A percentile compares a stretch with the other conserved stretches of the same genome.
Evolutionary conservation across 2,888 invertebrate species (phyloP).

Genomic region (Tipula lateralis): DNA sequence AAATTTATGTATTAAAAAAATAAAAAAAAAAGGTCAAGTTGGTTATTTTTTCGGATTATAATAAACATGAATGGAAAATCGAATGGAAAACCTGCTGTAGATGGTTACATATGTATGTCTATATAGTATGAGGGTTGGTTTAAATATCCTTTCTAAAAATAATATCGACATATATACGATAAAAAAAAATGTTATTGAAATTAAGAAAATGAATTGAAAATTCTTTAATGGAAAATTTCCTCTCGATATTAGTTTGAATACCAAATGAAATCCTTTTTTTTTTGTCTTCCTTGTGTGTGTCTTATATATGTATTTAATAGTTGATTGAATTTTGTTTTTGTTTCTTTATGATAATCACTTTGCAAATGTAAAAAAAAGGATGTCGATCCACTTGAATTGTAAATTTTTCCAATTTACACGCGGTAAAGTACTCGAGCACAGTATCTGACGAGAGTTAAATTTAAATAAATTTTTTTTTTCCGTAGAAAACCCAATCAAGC

Average conservation of each 20-base stretch:
- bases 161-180: background rate
- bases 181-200: background rate
- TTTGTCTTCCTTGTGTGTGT: background rate
- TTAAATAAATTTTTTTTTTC: background rate
- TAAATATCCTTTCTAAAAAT: background rate
- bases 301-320: too few species aligned
- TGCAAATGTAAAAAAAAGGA: background rate
- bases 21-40: background rate
- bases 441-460: background rate
- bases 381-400: background rate
- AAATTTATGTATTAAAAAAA: conserved; percentile 29
- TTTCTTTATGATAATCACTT: conserved; percentile 2
- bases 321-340: background rate
- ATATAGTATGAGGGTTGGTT: background rate
- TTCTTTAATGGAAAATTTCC: background rate
- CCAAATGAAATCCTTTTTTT: conserved; percentile 21
- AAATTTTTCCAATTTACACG: background rate
- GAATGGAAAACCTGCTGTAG: background rate
- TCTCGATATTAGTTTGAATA: background rate
- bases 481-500: background rate
- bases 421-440: background rate
- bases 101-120: background rate
- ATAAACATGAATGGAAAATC: background rate
- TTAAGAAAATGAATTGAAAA: conserved; percentile 15
- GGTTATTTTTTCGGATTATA: background rate